These are phyloP conservation scores for Toxotes lorentzi DNA, from an alignment of 2,797 vertebrate genomes.

Conservation along the genomic window DNA sequence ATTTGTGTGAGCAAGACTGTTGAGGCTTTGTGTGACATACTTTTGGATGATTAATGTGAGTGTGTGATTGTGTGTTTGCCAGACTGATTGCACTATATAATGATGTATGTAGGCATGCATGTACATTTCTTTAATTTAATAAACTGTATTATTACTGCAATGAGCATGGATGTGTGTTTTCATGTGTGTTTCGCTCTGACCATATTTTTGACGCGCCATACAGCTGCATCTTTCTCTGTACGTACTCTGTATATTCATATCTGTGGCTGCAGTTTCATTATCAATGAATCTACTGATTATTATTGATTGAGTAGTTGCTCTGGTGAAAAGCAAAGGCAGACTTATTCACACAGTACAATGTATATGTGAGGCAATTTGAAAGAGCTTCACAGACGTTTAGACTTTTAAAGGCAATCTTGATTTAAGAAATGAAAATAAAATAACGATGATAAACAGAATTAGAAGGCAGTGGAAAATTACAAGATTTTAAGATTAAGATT, in stretches of 20 bases:
- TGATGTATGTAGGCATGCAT: constrained; percentile 12
- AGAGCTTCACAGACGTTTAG: not conserved
- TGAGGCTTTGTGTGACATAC: constrained; percentile 28
- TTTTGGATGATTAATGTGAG: constrained; percentile 30
- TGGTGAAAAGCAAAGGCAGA: not conserved
- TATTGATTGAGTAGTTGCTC: not conserved
- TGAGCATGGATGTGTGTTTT: not conserved
- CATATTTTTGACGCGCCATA: not conserved
- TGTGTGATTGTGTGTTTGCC: constrained; percentile 14
- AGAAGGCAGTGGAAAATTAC: not conserved
- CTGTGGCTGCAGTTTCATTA: not conserved
- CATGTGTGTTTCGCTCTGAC: not conserved
- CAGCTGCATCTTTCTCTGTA: not conserved
- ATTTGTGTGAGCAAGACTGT: constrained; percentile 18
- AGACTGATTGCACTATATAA: constrained; percentile 1
- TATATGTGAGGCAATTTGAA: not conserved
- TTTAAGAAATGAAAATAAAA: not conserved
- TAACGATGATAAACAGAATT: not conserved
- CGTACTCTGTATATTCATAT: not conserved
- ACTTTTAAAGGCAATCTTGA: not conserved
- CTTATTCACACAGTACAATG: not conserved
- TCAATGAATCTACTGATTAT: not conserved
- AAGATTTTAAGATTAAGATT: not conserved
- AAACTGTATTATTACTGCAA: not conserved
- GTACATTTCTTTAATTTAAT: constrained; percentile 26